Conservation (phyloP, 1,140 invertebrate species). For the Tachypleus tridentatus region DNA sequence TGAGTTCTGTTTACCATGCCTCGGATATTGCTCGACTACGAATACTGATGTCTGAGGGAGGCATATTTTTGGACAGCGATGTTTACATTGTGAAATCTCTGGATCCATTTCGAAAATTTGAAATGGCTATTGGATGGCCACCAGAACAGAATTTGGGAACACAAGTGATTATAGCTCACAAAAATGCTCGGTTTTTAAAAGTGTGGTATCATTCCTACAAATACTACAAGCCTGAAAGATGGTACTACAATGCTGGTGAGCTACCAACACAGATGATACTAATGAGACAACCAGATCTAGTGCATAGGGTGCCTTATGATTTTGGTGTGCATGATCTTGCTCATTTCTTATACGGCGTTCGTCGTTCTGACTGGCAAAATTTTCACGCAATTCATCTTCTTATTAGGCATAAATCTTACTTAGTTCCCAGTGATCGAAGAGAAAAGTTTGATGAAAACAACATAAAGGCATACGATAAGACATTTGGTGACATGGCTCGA, state of each 20-base stretch:
- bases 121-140: constrained; percentile 35
- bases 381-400: constrained; percentile 29
- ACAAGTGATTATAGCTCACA: constrained; percentile 29
- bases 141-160: constrained; percentile 23
- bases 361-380: constrained; percentile 22
- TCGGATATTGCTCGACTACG: constrained; percentile 32
- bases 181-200: constrained; percentile 28
- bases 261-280: constrained; percentile 27
- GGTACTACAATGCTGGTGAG: constrained; percentile 32
- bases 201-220: constrained; percentile 28
- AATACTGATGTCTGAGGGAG: constrained; percentile 31
- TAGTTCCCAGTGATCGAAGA: constrained; percentile 18
- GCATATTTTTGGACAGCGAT: constrained; percentile 36
- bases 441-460: constrained; percentile 28
- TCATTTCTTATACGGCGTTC: constrained; percentile 22
- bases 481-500: constrained; percentile 31
- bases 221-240: constrained; percentile 24
- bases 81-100: constrained; percentile 32
- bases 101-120: constrained; percentile 31
- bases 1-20: constrained; percentile 31
- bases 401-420: constrained; percentile 26
- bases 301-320: constrained; percentile 26
- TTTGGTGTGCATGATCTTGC: constrained; percentile 29
- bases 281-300: constrained; percentile 23
- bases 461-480: constrained; percentile 28